These are phyloP conservation scores for Xylota segnis DNA, from an alignment of 2,888 invertebrate genomes.

Conservation along the genomic window DNA sequence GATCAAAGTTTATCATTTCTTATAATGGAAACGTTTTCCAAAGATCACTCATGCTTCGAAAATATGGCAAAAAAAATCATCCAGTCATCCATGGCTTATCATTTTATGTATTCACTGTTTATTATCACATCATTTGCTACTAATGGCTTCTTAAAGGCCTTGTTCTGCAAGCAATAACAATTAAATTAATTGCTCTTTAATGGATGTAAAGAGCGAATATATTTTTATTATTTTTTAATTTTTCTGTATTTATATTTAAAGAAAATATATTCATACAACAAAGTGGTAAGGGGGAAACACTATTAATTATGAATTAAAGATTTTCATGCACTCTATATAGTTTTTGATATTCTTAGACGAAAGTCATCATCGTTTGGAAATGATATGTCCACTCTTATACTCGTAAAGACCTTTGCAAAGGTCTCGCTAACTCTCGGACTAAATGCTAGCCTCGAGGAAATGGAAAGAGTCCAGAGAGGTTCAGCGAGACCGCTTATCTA, in stretches of 20 bases:
- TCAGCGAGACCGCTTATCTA: too few relatives aligned
- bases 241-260: not conserved
- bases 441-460: too few relatives aligned
- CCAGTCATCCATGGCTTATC: slow-evolving; percentile 26
- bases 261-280: too few relatives aligned
- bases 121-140: slow-evolving; percentile 43
- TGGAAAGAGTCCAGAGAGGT: too few relatives aligned
- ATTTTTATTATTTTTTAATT: not conserved
- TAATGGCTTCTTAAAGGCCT: slow-evolving; percentile 52
- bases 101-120: slow-evolving; percentile 9
- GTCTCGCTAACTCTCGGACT: too few relatives aligned
- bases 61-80: not conserved
- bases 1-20: slow-evolving; percentile 32
- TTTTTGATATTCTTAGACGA: not conserved
- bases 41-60: not conserved
- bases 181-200: slow-evolving; percentile 61
- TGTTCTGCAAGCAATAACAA: slow-evolving; percentile 50
- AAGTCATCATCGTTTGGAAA: too few relatives aligned
- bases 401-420: too few relatives aligned
- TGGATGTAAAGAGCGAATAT: slow-evolving; percentile 32
- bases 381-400: too few relatives aligned
- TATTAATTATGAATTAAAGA: not conserved
- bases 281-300: not conserved
- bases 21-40: not conserved
- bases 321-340: not conserved